Conservation (phyloP, 2,888 invertebrate species). For the Tribolium freemani region DNA sequence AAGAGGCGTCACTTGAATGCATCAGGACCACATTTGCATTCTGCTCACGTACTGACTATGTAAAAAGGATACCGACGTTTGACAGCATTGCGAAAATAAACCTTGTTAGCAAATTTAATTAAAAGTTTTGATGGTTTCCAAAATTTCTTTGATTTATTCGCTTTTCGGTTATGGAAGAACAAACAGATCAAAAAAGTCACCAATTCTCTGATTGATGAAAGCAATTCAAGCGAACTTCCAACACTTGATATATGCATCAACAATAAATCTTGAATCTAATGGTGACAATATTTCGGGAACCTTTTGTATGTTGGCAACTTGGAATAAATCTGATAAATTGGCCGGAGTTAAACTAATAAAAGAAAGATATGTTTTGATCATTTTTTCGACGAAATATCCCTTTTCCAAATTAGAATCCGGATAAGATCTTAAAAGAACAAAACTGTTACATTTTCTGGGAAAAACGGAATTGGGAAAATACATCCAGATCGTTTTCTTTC, state of each 20-base stretch:
- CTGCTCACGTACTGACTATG: not conserved
- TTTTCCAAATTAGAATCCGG: not conserved
- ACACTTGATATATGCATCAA: not conserved
- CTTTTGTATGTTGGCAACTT: slow-evolving; percentile 15
- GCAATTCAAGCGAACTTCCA: not conserved
- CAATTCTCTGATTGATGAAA: not conserved
- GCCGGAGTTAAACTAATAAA: slow-evolving; percentile 10
- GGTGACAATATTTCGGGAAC: slow-evolving; percentile 11
- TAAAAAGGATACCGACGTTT: not conserved
- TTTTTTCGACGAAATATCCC: not conserved
- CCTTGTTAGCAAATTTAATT: not conserved
- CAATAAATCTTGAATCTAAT: slow-evolving; percentile 1
- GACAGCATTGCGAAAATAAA: not conserved
- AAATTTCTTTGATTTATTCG: not conserved
- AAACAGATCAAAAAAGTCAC: not conserved
- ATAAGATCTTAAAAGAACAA: not conserved
- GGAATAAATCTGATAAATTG: slow-evolving; percentile 20
- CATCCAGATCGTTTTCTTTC: not conserved
- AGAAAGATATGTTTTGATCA: slow-evolving; percentile 6
- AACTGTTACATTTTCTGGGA: too few species aligned
- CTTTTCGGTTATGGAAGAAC: not conserved
- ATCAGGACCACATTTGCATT: slow-evolving; percentile 1
- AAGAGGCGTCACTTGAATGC: not conserved
- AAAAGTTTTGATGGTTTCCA: not conserved
- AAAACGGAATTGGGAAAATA: not conserved